Conservation (phyloP, 2,888 invertebrate genomes). For the Augochlorella aurata region DNA sequence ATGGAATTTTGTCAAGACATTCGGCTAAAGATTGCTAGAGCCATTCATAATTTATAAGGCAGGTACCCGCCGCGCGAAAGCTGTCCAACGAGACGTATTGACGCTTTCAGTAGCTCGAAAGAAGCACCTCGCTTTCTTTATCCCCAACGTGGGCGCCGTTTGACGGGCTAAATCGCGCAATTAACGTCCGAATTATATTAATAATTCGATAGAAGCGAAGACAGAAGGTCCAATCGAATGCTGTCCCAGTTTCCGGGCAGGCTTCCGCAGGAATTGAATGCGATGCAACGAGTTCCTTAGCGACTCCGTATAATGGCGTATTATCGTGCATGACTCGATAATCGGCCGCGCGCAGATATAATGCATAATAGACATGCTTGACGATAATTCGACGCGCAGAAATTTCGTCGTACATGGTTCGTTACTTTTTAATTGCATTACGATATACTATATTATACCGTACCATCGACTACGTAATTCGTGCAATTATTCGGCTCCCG, state of each 20-base stretch:
- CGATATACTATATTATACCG: not conserved
- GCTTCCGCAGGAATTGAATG: constrained; percentile 26
- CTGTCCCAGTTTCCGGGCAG: constrained; percentile 11
- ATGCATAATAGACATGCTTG: constrained; percentile 36
- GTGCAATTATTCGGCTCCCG: not conserved
- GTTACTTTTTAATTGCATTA: not conserved
- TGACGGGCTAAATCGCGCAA: not conserved
- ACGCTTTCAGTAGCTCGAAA: no score
- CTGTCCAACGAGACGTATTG: not conserved
- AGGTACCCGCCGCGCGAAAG: no score
- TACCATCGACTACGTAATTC: constrained; percentile 8
- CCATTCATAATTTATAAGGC: not conserved
- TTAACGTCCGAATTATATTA: not conserved
- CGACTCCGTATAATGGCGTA: constrained; percentile 33
- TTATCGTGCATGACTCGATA: constrained; percentile 46
- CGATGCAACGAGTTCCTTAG: constrained; percentile 23
- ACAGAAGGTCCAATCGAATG: constrained; percentile 18
- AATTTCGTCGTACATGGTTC: constrained; percentile 24
- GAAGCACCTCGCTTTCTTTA: not conserved
- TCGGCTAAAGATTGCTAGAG: constrained; percentile 67
- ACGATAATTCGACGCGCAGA: constrained; percentile 31
- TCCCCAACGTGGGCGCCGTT: not conserved
- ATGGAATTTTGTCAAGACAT: no score
- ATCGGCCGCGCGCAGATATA: constrained; percentile 30
- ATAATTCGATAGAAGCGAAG: not conserved